phyloP scores from a whole-genome alignment of 2,888 invertebrate genomes.

The Thereva unica region DNA sequence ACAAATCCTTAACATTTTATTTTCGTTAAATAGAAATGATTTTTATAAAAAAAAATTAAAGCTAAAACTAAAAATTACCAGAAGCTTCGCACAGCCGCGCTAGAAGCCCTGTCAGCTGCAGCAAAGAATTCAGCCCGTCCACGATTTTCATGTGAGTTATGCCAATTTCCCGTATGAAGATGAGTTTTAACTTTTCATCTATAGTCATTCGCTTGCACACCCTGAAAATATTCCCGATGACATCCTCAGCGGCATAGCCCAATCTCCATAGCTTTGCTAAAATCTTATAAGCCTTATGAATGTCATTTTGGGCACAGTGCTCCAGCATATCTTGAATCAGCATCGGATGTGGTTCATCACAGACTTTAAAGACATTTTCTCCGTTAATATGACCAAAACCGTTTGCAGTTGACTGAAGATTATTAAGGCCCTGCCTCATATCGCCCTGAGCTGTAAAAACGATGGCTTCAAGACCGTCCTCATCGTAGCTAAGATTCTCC shows the following conservation, averaged over 20 bases:
- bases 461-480: constrained; percentile 93
- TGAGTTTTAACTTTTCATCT: constrained; percentile 79
- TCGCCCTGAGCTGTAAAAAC: constrained; percentile 99
- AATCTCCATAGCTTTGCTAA: constrained; percentile 87
- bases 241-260: constrained; percentile 96
- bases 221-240: constrained; percentile 91
- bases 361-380: constrained; percentile 96
- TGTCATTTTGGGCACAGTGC: constrained; percentile 77
- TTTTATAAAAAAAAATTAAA: no score
- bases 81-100: constrained; percentile 73
- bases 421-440: constrained; percentile 96
- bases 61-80: constrained; percentile 23
- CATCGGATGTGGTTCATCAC: constrained; percentile 98
- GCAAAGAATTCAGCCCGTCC: constrained; percentile 82
- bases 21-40: no score
- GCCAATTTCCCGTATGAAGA: constrained; percentile 90
- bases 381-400: constrained; percentile 90
- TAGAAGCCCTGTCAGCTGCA: constrained; percentile 89
- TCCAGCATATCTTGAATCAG: constrained; percentile 89
- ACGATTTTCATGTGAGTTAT: constrained; percentile 86
- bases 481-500: constrained; percentile 78
- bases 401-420: constrained; percentile 92
- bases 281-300: constrained; percentile 85
- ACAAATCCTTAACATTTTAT: no score
- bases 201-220: constrained; percentile 87